Conservation (phyloP, 2,113 vertebrate species). For the Elgaria multicarinata region DNA sequence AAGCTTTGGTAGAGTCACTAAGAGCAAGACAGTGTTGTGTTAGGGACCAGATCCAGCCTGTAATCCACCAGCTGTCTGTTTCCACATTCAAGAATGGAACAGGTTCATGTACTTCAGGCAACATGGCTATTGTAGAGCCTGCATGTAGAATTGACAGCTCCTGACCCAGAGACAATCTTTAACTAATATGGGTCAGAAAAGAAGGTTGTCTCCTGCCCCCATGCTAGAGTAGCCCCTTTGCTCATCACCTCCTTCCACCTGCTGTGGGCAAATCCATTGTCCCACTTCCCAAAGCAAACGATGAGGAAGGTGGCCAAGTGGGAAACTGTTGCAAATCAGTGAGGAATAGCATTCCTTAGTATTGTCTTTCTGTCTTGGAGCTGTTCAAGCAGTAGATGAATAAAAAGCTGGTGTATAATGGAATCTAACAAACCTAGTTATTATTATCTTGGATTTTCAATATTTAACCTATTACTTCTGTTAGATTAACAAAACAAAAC, state of each 20-base stretch:
- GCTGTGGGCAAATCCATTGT: background rate
- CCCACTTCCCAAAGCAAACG: background rate
- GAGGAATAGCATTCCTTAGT: background rate
- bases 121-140: background rate
- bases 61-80: background rate
- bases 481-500: too few species aligned
- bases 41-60: background rate
- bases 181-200: background rate
- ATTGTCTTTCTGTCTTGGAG: background rate
- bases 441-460: too few species aligned
- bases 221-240: background rate
- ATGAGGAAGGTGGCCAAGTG: background rate
- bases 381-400: background rate
- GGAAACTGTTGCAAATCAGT: background rate
- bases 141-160: background rate
- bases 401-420: background rate
- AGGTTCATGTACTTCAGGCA: background rate
- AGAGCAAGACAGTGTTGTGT: background rate
- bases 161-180: background rate
- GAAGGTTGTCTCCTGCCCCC: background rate
- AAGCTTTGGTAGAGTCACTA: background rate
- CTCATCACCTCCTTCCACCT: background rate
- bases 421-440: too few species aligned
- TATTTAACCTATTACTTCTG: too few species aligned
- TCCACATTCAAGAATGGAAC: background rate